Percentiles rank a stretch among this genome's conserved stretches.
Conservation (phyloP, 1,140 invertebrate genomes). For the Drosophila orosa region DNA sequence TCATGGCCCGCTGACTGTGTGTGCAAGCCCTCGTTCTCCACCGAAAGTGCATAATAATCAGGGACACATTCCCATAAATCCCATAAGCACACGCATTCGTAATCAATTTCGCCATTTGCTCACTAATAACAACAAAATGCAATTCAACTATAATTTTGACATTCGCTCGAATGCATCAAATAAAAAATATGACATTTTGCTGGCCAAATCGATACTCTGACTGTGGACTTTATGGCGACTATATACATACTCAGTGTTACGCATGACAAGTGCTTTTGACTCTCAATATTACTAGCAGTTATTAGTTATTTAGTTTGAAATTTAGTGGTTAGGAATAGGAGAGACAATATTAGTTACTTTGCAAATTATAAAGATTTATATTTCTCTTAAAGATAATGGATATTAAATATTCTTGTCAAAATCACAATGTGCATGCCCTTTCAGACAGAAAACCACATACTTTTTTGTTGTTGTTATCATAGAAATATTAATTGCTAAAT, state of each 20-base stretch:
- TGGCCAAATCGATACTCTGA: slow-evolving; percentile 1
- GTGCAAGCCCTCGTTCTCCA: slow-evolving; percentile 6
- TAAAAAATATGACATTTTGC: slow-evolving; percentile 16
- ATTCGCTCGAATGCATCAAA: slow-evolving; percentile 14
- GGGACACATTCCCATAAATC: slow-evolving; percentile 29
- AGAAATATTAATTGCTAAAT: slow-evolving; percentile 78
- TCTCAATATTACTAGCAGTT: neutral
- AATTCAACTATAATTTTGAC: slow-evolving; percentile 31
- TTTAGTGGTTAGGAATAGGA: neutral
- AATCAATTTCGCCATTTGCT: slow-evolving; percentile 45
- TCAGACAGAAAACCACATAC: neutral
- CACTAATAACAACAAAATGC: slow-evolving; percentile 40
- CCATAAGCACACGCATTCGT: slow-evolving; percentile 38
- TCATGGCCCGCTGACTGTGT: slow-evolving; percentile 18
- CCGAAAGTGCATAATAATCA: slow-evolving; percentile 40
- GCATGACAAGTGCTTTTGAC: neutral
- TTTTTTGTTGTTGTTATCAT: slow-evolving; percentile 27
- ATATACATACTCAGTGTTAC: neutral
- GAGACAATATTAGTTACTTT: neutral
- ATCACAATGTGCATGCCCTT: neutral
- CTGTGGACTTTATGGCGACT: neutral
- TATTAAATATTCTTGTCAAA: neutral
- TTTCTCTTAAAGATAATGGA: neutral
- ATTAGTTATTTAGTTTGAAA: slow-evolving; percentile 6
- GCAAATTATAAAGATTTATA: neutral